Evolutionary conservation across 1,140 invertebrate genomes (phyloP), one percentile per base, ranked within the genome.

Genomic region (Scaptodrosophila lebanonensis): DNA sequence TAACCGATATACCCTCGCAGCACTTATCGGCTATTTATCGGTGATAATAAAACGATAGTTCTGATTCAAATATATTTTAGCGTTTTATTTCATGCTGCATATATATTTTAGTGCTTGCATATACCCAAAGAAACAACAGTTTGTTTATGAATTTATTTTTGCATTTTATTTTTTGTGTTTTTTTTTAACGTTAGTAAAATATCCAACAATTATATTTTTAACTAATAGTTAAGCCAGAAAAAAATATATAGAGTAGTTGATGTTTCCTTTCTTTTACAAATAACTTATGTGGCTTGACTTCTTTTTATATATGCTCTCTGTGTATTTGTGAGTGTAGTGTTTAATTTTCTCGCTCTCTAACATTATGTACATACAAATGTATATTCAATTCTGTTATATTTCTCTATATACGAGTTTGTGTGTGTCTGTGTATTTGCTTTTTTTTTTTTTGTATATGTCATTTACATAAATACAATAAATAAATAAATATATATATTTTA

Each of bases 391-490:
- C 17, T 40, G 20, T 67, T 63, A 29, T n/a, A n/a, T 49, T 54
- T 30, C 48, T 33, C 25, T 39, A 36, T 69, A 50, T 57, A 39
- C 9, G 30, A 25, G 39, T 38, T 33, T 35, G 32, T 58, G 25
- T 45, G 25, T 60, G 45, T 50, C 15, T 48, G 18, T 53, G 16
- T 51, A 22, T 39, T 20, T 51, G 27, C 36, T 17, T 50, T 33
- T 38, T 50, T 50, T 18, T 53, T 15, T 54, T 17, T 56, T 48
- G 17, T 48, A 20, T 30, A 47, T 56, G 69, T 54, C 57, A 71
- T 79, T 73, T 77, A 79, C 68, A 77, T 79, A 79, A 79, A 77
- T 77, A 77, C 68, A 82, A 82, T 82, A 79, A 76, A 76, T 76
- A 76, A 77, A 73, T 73, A 68, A 76, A 66, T 79, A 75, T 82